Evolutionary conservation across 2,113 vertebrate genomes (phyloP), one percentile per base, ranked within the genome.

Genomic region (Anoplopoma fimbria): DNA sequence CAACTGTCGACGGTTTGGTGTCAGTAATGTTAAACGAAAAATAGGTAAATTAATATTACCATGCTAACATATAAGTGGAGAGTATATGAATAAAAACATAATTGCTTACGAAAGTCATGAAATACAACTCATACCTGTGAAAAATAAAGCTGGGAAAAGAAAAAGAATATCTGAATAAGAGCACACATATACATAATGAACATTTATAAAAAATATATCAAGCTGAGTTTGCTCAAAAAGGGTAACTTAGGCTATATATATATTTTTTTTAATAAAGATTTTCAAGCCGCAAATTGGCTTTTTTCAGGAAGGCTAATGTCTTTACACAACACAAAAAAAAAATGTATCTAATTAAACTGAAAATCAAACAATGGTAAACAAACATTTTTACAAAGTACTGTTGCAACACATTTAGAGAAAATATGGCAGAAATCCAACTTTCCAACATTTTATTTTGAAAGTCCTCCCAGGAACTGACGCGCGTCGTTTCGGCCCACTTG

Each of bases 361-460:
- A 27, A 40, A 29, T 1, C 1, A 38, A 36, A 62, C 31, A 38
- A 19, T 1, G 19, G 3, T 23, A 10, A 57, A 76, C 8, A 23
- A 14, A 25, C 5, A 13, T 53, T 29, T 42, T 55, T 2, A 40
- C 0, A 40, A 65, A 57, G 34, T 19, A 31, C 19, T 5, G 0
- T 42, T 15, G 36, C 8, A 1, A 36, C 34, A 34, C 34, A 34
- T 10, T 10, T 5, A 14, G n/a, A 15, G 7, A 31, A 29, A 69
- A 29, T 1, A 2, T 6, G 13, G 15, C 38, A 23, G 17, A 58
- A 29, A 29, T 21, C 25, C 1, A 8, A 2, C 0, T 0, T 21
- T 34, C 0, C 6, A 1, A 25, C 14, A 0, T 74, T n/a, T 92
- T 87, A 90, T 86, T 89, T 75, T 91, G 89, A 86, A 91, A 79